Evolutionary conservation across 2,113 vertebrate genomes (phyloP), one percentile per base, ranked within the genome.

Genomic region (Pandion haliaetus): DNA sequence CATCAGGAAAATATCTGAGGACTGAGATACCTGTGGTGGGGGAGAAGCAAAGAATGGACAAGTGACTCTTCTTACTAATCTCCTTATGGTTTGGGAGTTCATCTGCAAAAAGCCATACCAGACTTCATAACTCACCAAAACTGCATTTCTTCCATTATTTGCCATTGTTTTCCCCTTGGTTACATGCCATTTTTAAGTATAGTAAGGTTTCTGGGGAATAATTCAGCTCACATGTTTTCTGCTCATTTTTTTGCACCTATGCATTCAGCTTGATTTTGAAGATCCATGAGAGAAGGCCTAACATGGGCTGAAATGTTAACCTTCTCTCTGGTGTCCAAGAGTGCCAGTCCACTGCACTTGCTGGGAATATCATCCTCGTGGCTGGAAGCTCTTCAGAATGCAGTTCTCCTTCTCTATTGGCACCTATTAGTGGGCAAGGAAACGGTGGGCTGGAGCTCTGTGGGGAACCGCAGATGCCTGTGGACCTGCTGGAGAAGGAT

Each of bases 341-440:
- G 15, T 63, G 26, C 9, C 29, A 66, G 59, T 12, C 42, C 40
- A 54, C 31, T 70, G 38, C 1, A 0, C n/a, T 82, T 31, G 8
- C 40, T 23, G 3, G 52, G 52, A 85, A 36, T 79, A 69, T 23
- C 38, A 36, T 40, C 45, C 55, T 78, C 1, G 2, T 49, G 16
- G 28, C 18, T 89, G 82, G 73, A 58, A 92, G 23, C 29, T 79
- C 45, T 82, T 47, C n/a, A 58, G 70, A 42, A 47, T 11, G 25
- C 45, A 67, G 13, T 1, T 2, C 4, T 66, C 47, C 69, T 78
- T 89, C 1, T 4, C 10, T 80, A 6, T 23, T 1, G 0, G 25
- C 55, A 58, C 40, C 32, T 44, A 2, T 9, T 49, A 40, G 8
- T 8, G 34, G 47, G 47, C 29, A 83, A 29, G 29, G 7, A 84